These are phyloP conservation scores for Miniopterus natalensis DNA, from an alignment of 2,113 vertebrate species.

Conservation along the genomic window DNA sequence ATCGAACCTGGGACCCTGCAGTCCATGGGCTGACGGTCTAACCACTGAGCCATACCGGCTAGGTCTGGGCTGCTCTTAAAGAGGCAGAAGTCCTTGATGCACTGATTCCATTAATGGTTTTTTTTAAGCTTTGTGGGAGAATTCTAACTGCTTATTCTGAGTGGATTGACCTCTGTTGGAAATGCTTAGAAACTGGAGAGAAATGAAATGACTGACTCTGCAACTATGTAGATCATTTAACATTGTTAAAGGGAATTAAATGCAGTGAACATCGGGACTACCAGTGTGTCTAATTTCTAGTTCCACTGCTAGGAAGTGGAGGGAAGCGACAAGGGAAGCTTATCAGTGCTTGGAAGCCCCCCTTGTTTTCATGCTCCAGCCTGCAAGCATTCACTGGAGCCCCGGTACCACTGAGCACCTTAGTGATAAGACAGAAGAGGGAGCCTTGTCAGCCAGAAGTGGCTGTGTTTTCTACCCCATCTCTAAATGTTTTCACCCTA, in stretches of 20 bases:
- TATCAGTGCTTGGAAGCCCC: not conserved
- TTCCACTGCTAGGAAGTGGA: not conserved
- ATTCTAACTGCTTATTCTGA: not conserved
- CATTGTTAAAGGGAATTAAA: not conserved
- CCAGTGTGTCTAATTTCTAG: not conserved
- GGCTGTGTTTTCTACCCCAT: not conserved
- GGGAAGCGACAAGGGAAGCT: not conserved
- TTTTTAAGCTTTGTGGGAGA: not conserved
- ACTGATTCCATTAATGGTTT: not conserved
- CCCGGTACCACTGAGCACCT: not conserved
- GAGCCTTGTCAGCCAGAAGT: not conserved
- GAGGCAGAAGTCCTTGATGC: not conserved
- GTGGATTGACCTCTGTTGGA: not conserved
- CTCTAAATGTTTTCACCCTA: not conserved
- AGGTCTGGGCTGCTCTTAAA: not conserved
- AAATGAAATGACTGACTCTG: not conserved
- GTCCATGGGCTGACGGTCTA: too few relatives aligned
- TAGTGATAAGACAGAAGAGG: not conserved
- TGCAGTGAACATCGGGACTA: not conserved
- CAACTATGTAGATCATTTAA: not conserved
- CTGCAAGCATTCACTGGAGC: not conserved
- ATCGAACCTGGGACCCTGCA: too few relatives aligned
- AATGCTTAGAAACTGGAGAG: not conserved
- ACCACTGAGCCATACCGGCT: too few relatives aligned
- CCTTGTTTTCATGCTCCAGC: not conserved